Percentiles rank a stretch among this genome's conserved stretches.
Evolutionary conservation across 2,797 vertebrate genomes (phyloP).

Genomic region (Atherinosoma microstoma): DNA sequence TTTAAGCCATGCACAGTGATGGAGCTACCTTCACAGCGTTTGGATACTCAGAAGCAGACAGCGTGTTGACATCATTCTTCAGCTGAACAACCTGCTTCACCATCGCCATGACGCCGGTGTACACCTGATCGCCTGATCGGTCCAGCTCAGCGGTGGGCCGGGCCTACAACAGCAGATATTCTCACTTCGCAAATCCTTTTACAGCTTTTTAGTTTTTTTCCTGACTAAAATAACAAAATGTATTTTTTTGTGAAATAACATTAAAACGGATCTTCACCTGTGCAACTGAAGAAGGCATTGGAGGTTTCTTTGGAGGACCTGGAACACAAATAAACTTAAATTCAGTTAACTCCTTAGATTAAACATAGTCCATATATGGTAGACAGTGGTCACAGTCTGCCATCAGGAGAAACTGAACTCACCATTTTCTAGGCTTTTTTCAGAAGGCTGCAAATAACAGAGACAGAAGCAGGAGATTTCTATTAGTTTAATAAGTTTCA

Average conservation of each 20-base stretch:
- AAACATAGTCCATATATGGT: not conserved
- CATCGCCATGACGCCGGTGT: constrained; percentile 89
- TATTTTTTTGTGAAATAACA: not conserved
- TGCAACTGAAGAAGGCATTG: constrained; percentile 63
- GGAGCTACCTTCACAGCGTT: constrained; percentile 88
- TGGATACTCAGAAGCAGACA: constrained; percentile 88
- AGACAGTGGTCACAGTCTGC: not conserved
- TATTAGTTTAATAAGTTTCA: not conserved
- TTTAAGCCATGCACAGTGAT: rapidly evolving
- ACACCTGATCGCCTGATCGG: constrained; percentile 89
- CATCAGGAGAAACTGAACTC: constrained; percentile 63
- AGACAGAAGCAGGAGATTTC: not conserved
- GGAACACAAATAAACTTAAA: constrained; percentile 35
- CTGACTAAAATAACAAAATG: rapidly evolving
- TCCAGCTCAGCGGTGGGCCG: constrained; percentile 91
- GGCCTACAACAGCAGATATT: constrained; percentile 62
- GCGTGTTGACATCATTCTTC: constrained; percentile 87
- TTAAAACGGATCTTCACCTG: constrained; percentile 77
- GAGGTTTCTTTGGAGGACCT: constrained; percentile 87
- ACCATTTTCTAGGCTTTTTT: constrained; percentile 83
- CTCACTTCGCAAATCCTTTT: not conserved
- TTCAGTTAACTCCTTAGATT: not conserved
- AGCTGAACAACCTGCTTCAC: constrained; percentile 90
- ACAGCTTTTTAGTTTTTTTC: not conserved
- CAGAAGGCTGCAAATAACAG: constrained; percentile 68